These are phyloP conservation scores for Lophotriccus pileatus DNA, from an alignment of 2,797 vertebrate species.

Conservation along the genomic window DNA sequence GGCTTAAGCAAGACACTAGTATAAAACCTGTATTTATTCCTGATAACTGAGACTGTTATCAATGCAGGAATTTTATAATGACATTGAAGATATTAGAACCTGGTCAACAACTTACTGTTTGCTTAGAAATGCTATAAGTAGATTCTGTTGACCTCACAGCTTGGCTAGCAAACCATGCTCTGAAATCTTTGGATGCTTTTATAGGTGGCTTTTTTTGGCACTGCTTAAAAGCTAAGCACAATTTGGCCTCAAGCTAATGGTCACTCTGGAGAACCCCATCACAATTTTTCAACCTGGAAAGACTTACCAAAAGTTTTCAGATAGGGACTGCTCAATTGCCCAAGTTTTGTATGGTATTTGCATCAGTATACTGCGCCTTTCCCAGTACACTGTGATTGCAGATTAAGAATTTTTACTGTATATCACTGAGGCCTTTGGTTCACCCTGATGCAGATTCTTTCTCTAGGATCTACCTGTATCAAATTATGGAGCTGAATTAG, in stretches of 20 bases:
- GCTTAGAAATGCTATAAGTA: neutral
- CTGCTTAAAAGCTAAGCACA: neutral
- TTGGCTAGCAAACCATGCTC: neutral
- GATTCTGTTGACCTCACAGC: neutral
- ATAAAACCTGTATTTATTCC: neutral
- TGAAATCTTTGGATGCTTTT: neutral
- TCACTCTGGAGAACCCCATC: neutral
- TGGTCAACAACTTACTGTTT: neutral
- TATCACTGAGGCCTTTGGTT: neutral
- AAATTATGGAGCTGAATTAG: neutral
- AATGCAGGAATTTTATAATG: neutral
- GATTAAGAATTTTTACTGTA: neutral
- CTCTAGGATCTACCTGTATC: neutral
- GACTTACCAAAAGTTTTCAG: neutral
- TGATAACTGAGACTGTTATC: neutral
- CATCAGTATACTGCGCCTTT: neutral
- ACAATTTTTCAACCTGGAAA: neutral
- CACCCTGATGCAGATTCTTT: neutral
- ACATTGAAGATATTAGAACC: neutral
- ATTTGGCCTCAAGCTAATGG: neutral
- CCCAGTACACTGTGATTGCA: neutral
- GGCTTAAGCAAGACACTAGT: neutral
- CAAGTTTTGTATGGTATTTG: neutral
- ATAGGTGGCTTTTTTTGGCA: neutral
- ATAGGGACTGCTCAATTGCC: neutral